Conservation (phyloP, 1,140 invertebrate genomes). For the Zaprionus taronus region DNA sequence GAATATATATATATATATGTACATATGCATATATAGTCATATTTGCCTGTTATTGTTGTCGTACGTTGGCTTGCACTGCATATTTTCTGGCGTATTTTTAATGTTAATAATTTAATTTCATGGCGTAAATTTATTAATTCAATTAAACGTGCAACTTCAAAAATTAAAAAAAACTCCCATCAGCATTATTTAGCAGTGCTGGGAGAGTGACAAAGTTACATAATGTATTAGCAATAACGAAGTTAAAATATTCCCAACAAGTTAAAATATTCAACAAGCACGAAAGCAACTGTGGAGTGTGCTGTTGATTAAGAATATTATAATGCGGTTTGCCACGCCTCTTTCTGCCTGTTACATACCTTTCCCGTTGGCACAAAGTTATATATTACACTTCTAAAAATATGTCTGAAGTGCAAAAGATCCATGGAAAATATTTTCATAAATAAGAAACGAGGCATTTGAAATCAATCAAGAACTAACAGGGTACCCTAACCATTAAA, state of each 20-base stretch:
- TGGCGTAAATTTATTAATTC: slow-evolving; percentile 24
- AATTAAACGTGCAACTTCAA: slow-evolving; percentile 12
- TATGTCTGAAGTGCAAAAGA: too few species aligned
- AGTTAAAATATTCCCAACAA: background rate
- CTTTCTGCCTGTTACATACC: too few species aligned
- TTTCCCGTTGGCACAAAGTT: too few species aligned
- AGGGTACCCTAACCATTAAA: background rate
- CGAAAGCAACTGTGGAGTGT: too few species aligned
- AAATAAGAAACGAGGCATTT: too few species aligned
- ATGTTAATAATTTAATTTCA: slow-evolving; percentile 48
- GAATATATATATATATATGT: background rate
- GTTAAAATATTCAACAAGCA: background rate
- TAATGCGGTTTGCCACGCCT: too few species aligned
- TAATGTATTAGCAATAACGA: background rate
- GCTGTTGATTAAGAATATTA: too few species aligned
- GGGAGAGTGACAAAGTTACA: slow-evolving; percentile 11
- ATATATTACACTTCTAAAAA: too few species aligned
- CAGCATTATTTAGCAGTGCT: slow-evolving; percentile 18
- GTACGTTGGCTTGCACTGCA: slow-evolving; percentile 39
- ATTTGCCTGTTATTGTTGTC: slow-evolving; percentile 14
- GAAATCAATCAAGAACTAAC: too few species aligned
- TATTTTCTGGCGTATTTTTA: slow-evolving; percentile 48
- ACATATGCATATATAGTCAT: background rate
- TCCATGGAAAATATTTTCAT: too few species aligned
- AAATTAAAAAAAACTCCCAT: slow-evolving; percentile 3